These are phyloP conservation scores for Aplysina aerophoba DNA, from an alignment of 37 sponge, comb jelly and placozoan genomes.

Conservation along the genomic window DNA sequence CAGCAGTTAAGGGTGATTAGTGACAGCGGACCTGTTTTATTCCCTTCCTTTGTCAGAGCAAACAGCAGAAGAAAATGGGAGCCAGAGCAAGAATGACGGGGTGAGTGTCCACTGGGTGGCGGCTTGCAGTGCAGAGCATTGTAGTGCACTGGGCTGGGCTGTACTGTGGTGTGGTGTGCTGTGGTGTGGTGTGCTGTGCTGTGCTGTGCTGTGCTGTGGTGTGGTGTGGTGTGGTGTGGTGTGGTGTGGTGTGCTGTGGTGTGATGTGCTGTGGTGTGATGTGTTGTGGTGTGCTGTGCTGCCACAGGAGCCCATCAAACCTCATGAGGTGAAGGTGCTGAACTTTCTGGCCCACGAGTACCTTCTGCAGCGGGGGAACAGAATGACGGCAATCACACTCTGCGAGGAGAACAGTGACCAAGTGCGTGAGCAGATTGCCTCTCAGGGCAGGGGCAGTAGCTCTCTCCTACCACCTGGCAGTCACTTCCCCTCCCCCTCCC, in stretches of 20 bases:
- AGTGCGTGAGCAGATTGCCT: conserved; percentile 19
- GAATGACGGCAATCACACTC: conserved; percentile 88
- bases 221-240: too few relatives aligned
- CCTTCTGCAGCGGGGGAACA: conserved; percentile 76
- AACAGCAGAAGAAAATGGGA: background rate
- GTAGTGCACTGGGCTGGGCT: too few relatives aligned
- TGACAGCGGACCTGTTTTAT: background rate
- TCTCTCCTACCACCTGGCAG: too few relatives aligned
- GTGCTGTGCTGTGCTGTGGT: too few relatives aligned
- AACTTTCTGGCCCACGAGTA: conserved; percentile 92
- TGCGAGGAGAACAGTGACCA: conserved; percentile 92
- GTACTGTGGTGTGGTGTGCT: too few relatives aligned
- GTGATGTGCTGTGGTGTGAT: too few relatives aligned
- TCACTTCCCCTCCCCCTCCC: too few relatives aligned
- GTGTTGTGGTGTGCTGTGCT: background rate
- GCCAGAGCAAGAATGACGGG: background rate
- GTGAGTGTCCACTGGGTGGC: background rate
- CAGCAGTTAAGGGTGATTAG: too few relatives aligned
- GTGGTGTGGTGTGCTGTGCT: too few relatives aligned
- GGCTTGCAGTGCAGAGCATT: too few relatives aligned
- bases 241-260: too few relatives aligned
- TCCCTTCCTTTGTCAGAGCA: conserved; percentile 24
- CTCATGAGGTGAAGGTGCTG: conserved; percentile 85
- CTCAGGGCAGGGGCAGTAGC: too few relatives aligned
- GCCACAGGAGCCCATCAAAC: conserved; percentile 85